phyloP scores from a whole-genome alignment of 2,113 vertebrate genomes.

The Potamarius usumacintae region DNA sequence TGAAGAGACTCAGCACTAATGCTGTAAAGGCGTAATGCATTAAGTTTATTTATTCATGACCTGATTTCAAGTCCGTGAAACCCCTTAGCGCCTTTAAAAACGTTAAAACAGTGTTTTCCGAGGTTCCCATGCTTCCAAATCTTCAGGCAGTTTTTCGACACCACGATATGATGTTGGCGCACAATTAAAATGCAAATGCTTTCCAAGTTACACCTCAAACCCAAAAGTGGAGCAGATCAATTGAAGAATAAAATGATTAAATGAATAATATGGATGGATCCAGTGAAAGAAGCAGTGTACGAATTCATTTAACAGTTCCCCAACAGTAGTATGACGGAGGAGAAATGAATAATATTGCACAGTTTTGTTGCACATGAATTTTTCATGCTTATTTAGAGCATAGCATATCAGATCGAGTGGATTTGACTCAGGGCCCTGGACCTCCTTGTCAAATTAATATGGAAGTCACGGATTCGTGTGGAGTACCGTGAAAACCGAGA shows the following conservation, averaged over 20 bases:
- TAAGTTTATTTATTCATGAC: background rate
- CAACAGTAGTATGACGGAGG: no score
- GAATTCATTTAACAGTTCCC: background rate
- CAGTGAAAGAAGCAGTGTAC: background rate
- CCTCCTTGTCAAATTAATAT: no score
- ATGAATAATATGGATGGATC: background rate
- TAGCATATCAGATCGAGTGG: no score
- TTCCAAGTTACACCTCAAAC: background rate
- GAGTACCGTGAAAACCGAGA: no score
- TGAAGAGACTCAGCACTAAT: slow-evolving; percentile 52
- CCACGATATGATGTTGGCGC: background rate
- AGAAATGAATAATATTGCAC: no score
- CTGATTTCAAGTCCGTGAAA: background rate
- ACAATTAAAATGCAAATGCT: background rate
- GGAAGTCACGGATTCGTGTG: no score
- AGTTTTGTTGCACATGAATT: no score
- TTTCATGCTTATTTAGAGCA: no score
- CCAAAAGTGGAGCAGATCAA: background rate
- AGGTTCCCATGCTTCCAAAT: no score
- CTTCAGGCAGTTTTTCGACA: no score
- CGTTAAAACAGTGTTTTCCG: background rate
- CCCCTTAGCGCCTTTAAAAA: background rate
- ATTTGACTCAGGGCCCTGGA: no score
- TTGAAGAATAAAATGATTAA: background rate
- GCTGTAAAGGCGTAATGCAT: background rate